Base-by-base conservation (phyloP, 2,113 vertebrate species). In the Gobius niger region DNA sequence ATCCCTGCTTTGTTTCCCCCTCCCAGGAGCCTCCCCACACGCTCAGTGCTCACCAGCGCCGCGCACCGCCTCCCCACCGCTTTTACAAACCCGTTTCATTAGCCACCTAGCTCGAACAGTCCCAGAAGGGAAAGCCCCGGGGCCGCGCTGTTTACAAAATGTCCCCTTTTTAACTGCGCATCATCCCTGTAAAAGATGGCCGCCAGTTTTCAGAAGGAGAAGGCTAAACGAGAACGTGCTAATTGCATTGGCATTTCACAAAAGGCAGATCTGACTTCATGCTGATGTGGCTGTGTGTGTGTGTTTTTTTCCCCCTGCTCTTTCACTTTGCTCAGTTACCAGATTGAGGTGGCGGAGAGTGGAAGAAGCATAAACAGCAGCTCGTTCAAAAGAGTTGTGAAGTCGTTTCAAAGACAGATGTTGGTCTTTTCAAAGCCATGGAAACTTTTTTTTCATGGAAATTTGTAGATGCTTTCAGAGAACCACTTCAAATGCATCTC, bases 221-320 rank as follows among this genome's bases (percentile, higher is more conserved):
- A 62, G 78, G 68, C 75, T 70, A 81, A 86, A 88, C 50, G 46
- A 80, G 76, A 88, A 86, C 54, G 73, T 78, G 76, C 82, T 90
- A 88, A 88, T 92, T 91, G 86, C 85, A 89, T 84, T 90, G 87
- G 87, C 85, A 90, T 93, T 91, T 91, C 73, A 85, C 82, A 87
- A 89, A 90, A 90, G 88, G 77, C 75, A 88, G 76, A 90, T 89
- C 89, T 90, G 77, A 88, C 86, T 89, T 86, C 73, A 86, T 75
- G 84, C 78, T 84, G 85, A 91, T 87, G 83, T 81, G 81, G 79
- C 84, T 81, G 81, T 78, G 73, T 78, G 77, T 81, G 81, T 78
- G 73, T 78, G 77, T 82, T 76, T 70, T 56, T 44, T 82, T 75
- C 54, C 56, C 49, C 44, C 67, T 61, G 53, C 73, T 65, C 51